phyloP scores from a whole-genome alignment of 2,888 invertebrate species.

The Harmothoe impar region DNA sequence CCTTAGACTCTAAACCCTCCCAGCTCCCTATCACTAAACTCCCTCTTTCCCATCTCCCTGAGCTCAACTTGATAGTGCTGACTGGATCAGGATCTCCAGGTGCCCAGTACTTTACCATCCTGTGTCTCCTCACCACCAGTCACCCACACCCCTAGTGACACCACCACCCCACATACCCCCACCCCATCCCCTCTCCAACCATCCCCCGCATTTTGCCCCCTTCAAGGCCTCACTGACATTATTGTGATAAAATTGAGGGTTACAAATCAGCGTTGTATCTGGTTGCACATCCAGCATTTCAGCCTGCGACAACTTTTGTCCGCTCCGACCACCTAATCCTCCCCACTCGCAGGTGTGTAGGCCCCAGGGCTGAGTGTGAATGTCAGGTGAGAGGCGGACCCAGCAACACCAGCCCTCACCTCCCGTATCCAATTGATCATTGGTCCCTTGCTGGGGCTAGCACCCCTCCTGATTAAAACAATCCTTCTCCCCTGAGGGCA shows the following conservation, averaged over 20 bases:
- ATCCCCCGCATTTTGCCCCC: not conserved
- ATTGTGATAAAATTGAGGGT: conserved; percentile 50
- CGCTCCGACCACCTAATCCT: conserved; percentile 45
- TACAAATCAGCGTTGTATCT: conserved; percentile 60
- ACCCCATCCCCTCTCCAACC: not conserved
- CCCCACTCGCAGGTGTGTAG: conserved; percentile 44
- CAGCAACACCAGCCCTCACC: not conserved
- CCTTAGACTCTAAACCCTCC: too few species aligned
- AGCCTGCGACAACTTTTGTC: conserved; percentile 54
- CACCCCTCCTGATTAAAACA: conserved; percentile 28
- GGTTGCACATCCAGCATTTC: conserved; percentile 41
- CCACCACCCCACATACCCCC: not conserved
- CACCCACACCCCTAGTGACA: not conserved
- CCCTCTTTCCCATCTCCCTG: too few species aligned
- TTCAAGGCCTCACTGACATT: not conserved
- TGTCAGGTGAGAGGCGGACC: not conserved
- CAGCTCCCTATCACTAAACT: too few species aligned
- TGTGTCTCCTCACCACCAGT: not conserved
- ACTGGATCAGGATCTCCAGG: too few species aligned
- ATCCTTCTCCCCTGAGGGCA: not conserved
- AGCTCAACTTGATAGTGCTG: too few species aligned
- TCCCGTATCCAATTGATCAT: conserved; percentile 48
- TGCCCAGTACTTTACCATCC: too few species aligned
- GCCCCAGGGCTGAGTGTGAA: conserved; percentile 41
- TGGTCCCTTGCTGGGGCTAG: not conserved